phyloP scores from a whole-genome alignment of 2,797 vertebrate species.

The Mormyrus hasselquistii region DNA sequence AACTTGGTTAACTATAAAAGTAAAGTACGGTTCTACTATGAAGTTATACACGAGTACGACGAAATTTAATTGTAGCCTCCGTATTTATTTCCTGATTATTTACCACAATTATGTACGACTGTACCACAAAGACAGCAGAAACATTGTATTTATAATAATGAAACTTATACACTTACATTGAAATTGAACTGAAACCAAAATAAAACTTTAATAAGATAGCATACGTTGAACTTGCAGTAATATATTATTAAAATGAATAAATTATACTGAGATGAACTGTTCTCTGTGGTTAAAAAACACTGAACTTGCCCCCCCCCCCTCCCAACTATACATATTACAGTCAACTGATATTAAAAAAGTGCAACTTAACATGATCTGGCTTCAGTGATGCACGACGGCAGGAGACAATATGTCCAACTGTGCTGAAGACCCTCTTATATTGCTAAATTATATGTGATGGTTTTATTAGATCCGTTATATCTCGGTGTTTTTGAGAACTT shows the following conservation, averaged over 20 bases:
- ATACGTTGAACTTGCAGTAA: neutral
- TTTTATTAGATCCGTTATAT: too few relatives aligned
- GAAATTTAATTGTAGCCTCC: neutral
- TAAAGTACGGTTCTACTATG: neutral
- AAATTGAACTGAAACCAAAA: neutral
- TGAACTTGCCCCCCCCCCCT: too few relatives aligned
- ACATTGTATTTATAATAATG: neutral
- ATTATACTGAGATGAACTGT: neutral
- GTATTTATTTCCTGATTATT: neutral
- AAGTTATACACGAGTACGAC: neutral
- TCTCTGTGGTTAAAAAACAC: too few relatives aligned
- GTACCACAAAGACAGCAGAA: neutral
- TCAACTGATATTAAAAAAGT: too few relatives aligned
- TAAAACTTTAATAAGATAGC: neutral
- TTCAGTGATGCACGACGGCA: too few relatives aligned
- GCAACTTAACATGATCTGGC: too few relatives aligned
- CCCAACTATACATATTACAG: too few relatives aligned
- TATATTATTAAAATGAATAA: neutral
- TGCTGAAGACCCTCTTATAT: too few relatives aligned
- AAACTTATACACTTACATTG: neutral
- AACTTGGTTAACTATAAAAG: neutral
- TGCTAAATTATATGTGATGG: too few relatives aligned
- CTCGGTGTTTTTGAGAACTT: too few relatives aligned
- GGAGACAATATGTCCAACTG: too few relatives aligned
- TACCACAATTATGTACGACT: neutral